phyloP scores from a whole-genome alignment of 1,140 invertebrate species.

The Zaprionus gabonicus region DNA sequence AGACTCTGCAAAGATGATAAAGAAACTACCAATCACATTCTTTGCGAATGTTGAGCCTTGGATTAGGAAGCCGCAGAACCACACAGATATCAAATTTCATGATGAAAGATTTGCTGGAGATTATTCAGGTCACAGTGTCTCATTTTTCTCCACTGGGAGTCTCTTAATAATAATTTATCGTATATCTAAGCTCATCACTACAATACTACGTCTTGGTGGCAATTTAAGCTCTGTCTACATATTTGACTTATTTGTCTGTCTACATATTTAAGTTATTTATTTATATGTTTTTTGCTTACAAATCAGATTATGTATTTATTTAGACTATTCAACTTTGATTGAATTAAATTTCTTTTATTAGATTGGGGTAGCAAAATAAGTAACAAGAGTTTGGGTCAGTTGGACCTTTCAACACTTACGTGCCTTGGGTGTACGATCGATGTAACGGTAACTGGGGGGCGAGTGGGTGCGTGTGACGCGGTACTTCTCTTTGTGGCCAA shows the following conservation, averaged over 20 bases:
- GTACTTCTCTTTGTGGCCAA: constrained; percentile 19
- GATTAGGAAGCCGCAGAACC: too few species aligned
- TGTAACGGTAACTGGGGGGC: constrained; percentile 5
- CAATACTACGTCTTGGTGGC: not conserved
- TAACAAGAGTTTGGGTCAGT: not conserved
- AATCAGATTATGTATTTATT: constrained; percentile 6
- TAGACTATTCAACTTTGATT: constrained; percentile 35
- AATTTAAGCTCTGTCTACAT: not conserved
- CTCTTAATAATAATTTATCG: not conserved
- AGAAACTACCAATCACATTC: too few species aligned
- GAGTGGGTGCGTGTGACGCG: not conserved
- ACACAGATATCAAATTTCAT: too few species aligned
- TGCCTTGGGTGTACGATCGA: constrained; percentile 12
- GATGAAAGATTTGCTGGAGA: too few species aligned
- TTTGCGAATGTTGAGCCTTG: too few species aligned
- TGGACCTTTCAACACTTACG: constrained; percentile 10
- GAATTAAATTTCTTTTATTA: constrained; percentile 31
- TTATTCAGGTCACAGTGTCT: too few species aligned
- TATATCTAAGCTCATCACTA: constrained; percentile 4
- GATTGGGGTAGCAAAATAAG: constrained; percentile 21
- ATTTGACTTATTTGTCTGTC: not conserved
- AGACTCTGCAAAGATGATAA: too few species aligned
- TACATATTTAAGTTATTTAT: not conserved
- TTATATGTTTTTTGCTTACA: constrained; percentile 15
- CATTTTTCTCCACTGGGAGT: too few species aligned